phyloP scores from a whole-genome alignment of 2,888 invertebrate genomes.

The Ormyrus nitidulus region DNA sequence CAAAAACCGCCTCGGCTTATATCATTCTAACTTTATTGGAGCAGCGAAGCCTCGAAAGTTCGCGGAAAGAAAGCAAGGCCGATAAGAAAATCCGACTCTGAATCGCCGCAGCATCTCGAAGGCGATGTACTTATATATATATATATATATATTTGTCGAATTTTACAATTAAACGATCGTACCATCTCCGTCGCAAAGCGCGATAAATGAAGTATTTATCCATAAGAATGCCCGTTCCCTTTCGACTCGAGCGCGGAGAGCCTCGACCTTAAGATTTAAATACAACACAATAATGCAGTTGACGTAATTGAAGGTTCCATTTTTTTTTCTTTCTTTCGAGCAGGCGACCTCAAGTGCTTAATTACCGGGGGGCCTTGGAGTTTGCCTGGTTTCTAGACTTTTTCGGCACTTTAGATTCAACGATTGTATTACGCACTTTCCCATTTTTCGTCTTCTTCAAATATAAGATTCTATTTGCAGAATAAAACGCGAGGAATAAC shows the following conservation, averaged over 20 bases:
- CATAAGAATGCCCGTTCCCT: neutral
- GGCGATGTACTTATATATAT: neutral
- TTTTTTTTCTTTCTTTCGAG: neutral
- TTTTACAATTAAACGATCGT: constrained; percentile 31
- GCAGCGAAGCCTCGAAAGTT: neutral
- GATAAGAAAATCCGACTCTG: too few relatives aligned
- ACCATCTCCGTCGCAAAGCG: neutral
- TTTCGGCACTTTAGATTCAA: too few relatives aligned
- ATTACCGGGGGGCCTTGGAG: neutral
- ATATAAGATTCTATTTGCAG: neutral
- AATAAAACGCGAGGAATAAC: too few relatives aligned
- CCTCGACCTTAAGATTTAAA: neutral
- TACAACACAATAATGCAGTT: neutral
- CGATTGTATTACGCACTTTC: too few relatives aligned
- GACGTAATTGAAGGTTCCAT: constrained; percentile 5
- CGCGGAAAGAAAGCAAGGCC: too few relatives aligned
- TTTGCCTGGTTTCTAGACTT: too few relatives aligned
- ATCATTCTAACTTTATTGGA: neutral
- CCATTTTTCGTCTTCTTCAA: neutral
- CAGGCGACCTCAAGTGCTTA: constrained; percentile 4
- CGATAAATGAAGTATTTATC: neutral
- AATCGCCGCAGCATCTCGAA: too few relatives aligned
- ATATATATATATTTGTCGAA: neutral
- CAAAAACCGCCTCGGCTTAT: neutral
- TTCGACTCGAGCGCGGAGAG: neutral